Percentiles rank a stretch among this genome's conserved stretches.
These are phyloP conservation scores for Ennomos erosarius DNA, from an alignment of 2,888 invertebrate genomes.

Conservation along the genomic window DNA sequence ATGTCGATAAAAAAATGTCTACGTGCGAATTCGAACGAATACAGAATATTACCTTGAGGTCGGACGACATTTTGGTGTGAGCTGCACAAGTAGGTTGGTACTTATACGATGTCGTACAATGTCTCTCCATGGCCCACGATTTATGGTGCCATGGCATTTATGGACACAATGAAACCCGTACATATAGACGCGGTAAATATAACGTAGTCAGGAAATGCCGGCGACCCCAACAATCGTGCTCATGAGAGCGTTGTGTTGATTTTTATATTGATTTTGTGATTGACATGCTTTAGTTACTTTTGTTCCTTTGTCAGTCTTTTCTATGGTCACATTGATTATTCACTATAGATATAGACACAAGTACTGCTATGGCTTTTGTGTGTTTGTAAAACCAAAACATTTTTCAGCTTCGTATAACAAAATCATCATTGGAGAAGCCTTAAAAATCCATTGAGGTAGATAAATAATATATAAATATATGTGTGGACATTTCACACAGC, in stretches of 20 bases:
- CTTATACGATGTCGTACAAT: conserved; percentile 55
- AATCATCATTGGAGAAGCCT: no score
- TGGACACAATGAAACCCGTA: conserved; percentile 56
- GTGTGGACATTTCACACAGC: no score
- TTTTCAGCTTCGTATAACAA: background rate
- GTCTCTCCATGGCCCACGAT: conserved; percentile 67
- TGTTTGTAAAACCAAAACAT: background rate
- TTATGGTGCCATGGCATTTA: conserved; percentile 79
- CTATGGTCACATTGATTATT: no score
- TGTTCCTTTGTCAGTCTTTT: background rate
- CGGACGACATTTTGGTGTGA: conserved; percentile 38
- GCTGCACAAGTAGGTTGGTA: conserved; percentile 42
- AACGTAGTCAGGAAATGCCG: conserved; percentile 41
- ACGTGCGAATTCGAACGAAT: no score
- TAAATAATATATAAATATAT: no score
- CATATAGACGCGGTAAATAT: conserved; percentile 40
- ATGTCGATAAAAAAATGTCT: no score
- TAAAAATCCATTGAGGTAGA: no score
- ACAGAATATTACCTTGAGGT: background rate
- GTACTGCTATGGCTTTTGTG: background rate
- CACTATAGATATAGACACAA: no score
- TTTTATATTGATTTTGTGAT: conserved; percentile 26
- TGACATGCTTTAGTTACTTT: conserved; percentile 13
- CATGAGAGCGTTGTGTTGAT: conserved; percentile 20
- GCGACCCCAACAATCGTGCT: conserved; percentile 16